phyloP scores from a whole-genome alignment of 2,888 invertebrate species.

The Dolichopus griseipennis region DNA sequence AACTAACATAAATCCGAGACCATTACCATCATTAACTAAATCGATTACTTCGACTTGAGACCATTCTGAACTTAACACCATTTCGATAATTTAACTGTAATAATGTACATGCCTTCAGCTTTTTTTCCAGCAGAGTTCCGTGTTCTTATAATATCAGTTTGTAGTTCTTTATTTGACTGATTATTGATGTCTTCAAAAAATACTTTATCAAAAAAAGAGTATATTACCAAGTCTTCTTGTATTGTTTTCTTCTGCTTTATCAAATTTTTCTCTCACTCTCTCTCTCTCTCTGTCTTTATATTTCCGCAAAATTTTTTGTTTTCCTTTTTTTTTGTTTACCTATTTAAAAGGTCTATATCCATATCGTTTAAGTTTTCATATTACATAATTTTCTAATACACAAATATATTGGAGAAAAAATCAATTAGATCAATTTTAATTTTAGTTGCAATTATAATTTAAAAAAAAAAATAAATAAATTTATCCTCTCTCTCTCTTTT shows the following conservation, averaged over 20 bases:
- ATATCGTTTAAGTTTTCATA: background rate
- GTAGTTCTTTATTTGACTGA: background rate
- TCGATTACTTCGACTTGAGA: conserved; percentile 99
- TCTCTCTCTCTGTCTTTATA: background rate
- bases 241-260: background rate
- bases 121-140: background rate
- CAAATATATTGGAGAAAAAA: background rate
- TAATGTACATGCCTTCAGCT: conserved; percentile 1
- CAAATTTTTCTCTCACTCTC: background rate
- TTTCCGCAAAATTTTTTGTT: background rate
- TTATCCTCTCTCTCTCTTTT: background rate
- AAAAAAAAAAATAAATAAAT: background rate
- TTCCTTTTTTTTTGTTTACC: background rate
- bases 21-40: conserved; percentile 93
- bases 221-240: background rate
- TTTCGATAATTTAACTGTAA: conserved; percentile 28
- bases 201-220: background rate
- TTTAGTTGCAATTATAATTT: background rate
- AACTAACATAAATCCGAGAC: conserved; percentile 96
- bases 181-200: background rate
- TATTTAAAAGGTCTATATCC: background rate
- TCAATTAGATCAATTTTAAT: background rate
- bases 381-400: background rate
- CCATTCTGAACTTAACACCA: conserved; percentile 97
- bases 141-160: background rate